Percentiles rank a stretch among this genome's conserved stretches.
Evolutionary conservation across 1,140 invertebrate genomes (phyloP).

Genomic region (Zaprionus capensis): DNA sequence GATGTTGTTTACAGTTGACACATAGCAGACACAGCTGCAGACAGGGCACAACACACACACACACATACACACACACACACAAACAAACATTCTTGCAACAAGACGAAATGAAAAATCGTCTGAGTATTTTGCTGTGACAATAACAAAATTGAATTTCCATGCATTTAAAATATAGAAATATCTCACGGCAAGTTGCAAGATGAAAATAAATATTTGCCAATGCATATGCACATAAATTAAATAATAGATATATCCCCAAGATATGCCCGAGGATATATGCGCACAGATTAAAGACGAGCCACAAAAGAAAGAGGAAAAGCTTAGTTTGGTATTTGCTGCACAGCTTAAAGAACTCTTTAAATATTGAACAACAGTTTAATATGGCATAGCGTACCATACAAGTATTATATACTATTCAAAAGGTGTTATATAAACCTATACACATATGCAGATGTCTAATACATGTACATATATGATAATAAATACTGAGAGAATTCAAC

Average conservation of each 20-base stretch:
- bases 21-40: slow-evolving; percentile 78
- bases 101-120: slow-evolving; percentile 46
- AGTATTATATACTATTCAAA: no score
- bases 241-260: background rate
- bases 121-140: slow-evolving; percentile 36
- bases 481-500: no score
- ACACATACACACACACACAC: slow-evolving; percentile 11
- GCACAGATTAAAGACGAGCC: background rate
- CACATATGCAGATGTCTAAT: no score
- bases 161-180: slow-evolving; percentile 8
- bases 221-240: slow-evolving; percentile 5
- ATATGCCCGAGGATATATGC: background rate
- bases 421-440: no score
- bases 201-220: background rate
- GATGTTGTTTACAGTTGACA: slow-evolving; percentile 81
- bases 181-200: background rate
- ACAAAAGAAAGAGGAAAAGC: no score
- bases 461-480: no score
- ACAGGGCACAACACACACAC: slow-evolving; percentile 47
- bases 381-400: background rate
- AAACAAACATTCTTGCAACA: background rate
- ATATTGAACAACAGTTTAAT: background rate
- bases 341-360: background rate
- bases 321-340: no score
- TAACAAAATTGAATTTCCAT: slow-evolving; percentile 45